Evolutionary conservation across 2,888 invertebrate genomes (phyloP), one percentile per base, ranked within the genome.

Genomic region (Noctua fimbriata): DNA sequence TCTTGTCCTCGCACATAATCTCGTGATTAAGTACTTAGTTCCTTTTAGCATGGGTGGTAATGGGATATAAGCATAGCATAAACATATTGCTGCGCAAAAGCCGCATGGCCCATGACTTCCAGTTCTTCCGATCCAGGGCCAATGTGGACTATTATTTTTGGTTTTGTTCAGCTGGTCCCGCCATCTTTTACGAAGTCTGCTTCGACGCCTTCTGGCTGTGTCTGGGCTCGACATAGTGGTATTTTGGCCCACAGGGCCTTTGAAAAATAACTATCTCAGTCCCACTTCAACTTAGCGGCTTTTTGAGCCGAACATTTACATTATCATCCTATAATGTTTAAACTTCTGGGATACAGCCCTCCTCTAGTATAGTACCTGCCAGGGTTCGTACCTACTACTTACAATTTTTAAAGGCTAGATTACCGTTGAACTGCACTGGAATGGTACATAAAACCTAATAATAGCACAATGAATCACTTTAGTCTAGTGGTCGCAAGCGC

Each of bases 1-100:
- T 44, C 36, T 16, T 81, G 81, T 28, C 84, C 84, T 79, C 60
- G 81, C 66, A 9, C 7, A 41, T 79, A 36, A 78, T 32, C 10
- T 44, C 32, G 49, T 84, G 66, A 52, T 66, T 69, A 65, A 36
- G 21, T 21, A 44, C 24, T 41, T 65, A 18, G 75, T 52, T 81
- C 52, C 65, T 63, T 41, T 47, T 36, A 28, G 7, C 49, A 12
- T 52, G 41, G 79, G 21, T 58, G 36, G n/a, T 76, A 44, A 44
- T 76, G 9, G 5, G 24, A 77, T 44, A 60, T 18, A 28, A 18
- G 60, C 28, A 6, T 9, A 44, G 67, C 9, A 18, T 9, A 4
- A 44, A 67, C 9, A 18, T 44, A n/a, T 4, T 41, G 2, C 36
- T 21, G 21, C 36, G 4, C 36, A 32, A 63, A 32, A 63, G 1